Percentiles rank a stretch among this genome's conserved stretches.
Conservation (phyloP, 2,113 vertebrate genomes). For the Terrapene triunguis region DNA sequence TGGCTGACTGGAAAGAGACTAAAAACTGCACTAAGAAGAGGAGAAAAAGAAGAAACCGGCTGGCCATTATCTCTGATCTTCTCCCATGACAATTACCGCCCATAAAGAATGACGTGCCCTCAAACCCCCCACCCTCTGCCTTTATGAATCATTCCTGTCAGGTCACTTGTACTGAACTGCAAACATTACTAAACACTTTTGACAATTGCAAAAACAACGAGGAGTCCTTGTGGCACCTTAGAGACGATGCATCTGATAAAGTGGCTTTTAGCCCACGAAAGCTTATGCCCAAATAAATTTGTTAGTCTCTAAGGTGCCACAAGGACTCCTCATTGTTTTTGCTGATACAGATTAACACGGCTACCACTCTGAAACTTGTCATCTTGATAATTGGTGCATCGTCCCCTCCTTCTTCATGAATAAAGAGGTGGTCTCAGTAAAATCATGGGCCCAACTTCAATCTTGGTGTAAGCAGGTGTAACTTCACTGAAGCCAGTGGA, state of each 20-base stretch:
- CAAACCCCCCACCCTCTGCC: background rate
- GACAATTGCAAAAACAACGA: too few relatives aligned
- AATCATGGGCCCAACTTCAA: background rate
- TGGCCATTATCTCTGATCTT: background rate
- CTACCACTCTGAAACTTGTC: too few relatives aligned
- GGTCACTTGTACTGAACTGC: background rate
- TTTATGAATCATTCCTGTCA: background rate
- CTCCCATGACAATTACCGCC: background rate
- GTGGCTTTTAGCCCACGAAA: too few relatives aligned
- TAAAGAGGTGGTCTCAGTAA: background rate
- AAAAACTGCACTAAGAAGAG: background rate
- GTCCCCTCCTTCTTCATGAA: background rate
- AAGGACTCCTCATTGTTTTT: too few relatives aligned
- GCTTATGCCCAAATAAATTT: too few relatives aligned
- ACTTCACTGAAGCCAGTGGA: background rate
- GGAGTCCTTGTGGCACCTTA: too few relatives aligned
- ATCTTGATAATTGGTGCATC: background rate
- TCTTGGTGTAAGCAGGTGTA: conserved; percentile 17
- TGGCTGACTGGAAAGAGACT: background rate
- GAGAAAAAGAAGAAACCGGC: background rate
- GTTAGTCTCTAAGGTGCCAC: too few relatives aligned
- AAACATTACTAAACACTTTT: background rate
- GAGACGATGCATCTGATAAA: too few relatives aligned
- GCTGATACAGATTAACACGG: too few relatives aligned
- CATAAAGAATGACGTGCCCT: background rate